phyloP scores from a whole-genome alignment of 2,888 invertebrate genomes.

The Clistopyga incitator region DNA sequence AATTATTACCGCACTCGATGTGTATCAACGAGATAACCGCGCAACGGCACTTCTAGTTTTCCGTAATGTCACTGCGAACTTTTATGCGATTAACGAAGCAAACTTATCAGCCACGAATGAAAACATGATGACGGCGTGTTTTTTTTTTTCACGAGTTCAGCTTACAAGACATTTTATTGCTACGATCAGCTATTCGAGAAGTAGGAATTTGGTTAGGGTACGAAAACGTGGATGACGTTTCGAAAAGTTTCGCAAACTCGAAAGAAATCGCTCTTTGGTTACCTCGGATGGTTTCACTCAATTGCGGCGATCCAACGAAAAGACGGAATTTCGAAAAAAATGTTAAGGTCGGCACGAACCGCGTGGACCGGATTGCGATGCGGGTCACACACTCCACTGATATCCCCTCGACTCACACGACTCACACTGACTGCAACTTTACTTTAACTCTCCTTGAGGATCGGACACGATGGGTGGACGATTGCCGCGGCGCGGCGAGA shows the following conservation, averaged over 20 bases:
- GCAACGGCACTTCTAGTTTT: background rate
- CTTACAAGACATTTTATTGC: background rate
- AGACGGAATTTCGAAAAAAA: background rate
- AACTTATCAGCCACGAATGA: background rate
- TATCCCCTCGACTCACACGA: background rate
- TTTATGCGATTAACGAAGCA: background rate
- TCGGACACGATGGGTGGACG: background rate
- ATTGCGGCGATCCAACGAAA: background rate
- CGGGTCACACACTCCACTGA: background rate
- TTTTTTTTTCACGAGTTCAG: background rate
- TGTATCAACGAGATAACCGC: background rate
- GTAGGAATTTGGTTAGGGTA: background rate
- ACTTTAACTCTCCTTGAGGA: background rate
- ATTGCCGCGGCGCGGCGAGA: background rate
- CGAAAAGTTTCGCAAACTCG: background rate
- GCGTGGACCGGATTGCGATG: background rate
- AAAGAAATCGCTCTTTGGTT: background rate
- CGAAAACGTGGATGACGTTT: background rate
- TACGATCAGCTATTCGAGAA: background rate
- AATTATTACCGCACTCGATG: background rate
- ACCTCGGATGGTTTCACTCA: background rate
- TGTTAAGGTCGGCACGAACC: background rate
- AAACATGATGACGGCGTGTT: background rate
- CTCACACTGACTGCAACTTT: background rate
- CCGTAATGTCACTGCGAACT: constrained; percentile 11